phyloP scores from a whole-genome alignment of 2,888 invertebrate genomes.

The Torymus texanus region DNA sequence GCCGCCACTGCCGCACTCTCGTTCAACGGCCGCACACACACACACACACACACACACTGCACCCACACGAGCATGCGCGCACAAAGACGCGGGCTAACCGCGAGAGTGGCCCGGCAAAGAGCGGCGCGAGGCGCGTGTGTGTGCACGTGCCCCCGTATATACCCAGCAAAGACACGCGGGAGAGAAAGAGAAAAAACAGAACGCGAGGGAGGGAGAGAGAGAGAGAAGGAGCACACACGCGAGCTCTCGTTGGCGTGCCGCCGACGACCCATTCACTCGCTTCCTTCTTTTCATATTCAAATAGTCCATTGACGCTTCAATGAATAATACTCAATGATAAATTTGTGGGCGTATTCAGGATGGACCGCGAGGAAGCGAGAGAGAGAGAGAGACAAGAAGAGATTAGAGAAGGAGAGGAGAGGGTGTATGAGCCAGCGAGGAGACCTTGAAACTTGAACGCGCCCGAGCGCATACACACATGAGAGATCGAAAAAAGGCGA shows the following conservation, averaged over 20 bases:
- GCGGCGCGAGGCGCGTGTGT: conserved; percentile 5
- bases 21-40: conserved; percentile 13
- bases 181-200: conserved; percentile 13
- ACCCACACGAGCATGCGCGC: neutral
- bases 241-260: conserved; percentile 26
- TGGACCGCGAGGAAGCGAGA: conserved; percentile 64
- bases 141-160: conserved; percentile 19
- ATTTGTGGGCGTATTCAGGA: conserved; percentile 75
- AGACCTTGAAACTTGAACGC: conserved; percentile 55
- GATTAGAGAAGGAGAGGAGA: conserved; percentile 40
- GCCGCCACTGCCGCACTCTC: neutral
- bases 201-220: conserved; percentile 14
- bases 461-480: conserved; percentile 18
- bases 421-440: conserved; percentile 23
- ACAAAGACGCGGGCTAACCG: neutral
- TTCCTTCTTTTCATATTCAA: conserved; percentile 75
- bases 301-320: conserved; percentile 75
- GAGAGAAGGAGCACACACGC: conserved; percentile 15
- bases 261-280: conserved; percentile 67
- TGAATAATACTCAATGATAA: conserved; percentile 75
- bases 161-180: neutral
- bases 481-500: conserved; percentile 48
- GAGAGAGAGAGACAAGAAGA: conserved; percentile 37
- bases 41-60: neutral
- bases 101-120: neutral